phyloP scores from a whole-genome alignment of 2,797 vertebrate species.

The Siniperca scherzeri region DNA sequence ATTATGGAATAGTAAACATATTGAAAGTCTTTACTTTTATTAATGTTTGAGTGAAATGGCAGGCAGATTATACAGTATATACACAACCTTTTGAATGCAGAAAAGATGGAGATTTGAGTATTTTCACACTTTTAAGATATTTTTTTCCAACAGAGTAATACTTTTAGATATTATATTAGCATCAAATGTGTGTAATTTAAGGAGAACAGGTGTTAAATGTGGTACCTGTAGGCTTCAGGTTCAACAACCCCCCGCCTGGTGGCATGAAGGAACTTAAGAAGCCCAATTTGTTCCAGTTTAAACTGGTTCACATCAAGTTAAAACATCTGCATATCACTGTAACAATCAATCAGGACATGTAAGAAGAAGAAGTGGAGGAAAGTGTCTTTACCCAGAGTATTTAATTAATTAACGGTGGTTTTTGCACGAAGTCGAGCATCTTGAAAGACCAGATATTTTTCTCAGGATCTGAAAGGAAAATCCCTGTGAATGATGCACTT shows the following conservation, averaged over 20 bases:
- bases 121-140: neutral
- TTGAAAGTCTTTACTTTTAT: constrained; percentile 3
- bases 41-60: neutral
- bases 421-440: neutral
- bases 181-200: neutral
- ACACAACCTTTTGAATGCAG: neutral
- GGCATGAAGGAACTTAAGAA: neutral
- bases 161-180: neutral
- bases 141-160: neutral
- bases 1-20: constrained; percentile 62
- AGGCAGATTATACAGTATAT: neutral
- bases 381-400: neutral
- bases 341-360: too few species aligned
- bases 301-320: neutral
- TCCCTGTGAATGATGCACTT: fast-evolving
- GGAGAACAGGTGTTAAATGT: neutral
- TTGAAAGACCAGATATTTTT: neutral
- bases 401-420: neutral
- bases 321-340: neutral
- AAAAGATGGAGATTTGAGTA: neutral
- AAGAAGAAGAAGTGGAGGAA: neutral
- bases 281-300: neutral
- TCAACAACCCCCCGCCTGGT: neutral
- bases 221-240: neutral
- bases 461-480: neutral